phyloP scores from a whole-genome alignment of 2,113 vertebrate genomes.

The Rhizomys pruinosus region DNA sequence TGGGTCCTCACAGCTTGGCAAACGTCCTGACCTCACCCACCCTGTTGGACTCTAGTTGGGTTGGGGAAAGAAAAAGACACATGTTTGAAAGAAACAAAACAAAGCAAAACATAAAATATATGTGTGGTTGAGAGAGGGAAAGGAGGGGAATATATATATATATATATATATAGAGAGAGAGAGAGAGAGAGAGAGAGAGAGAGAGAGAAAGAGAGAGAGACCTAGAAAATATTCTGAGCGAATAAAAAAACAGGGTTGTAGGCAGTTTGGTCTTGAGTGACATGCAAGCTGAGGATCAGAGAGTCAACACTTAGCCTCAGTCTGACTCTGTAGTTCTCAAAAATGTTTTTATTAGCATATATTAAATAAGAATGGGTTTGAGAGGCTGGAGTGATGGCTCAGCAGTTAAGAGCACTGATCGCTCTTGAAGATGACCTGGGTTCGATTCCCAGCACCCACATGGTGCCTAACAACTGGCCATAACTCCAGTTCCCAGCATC shows the following conservation, averaged over 20 bases:
- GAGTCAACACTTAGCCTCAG: neutral
- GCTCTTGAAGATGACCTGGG: no score
- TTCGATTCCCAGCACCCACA: no score
- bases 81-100: neutral
- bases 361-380: no score
- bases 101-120: neutral
- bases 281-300: neutral
- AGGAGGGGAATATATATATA: no score
- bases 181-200: no score
- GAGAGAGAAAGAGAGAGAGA: neutral
- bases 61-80: neutral
- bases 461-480: no score
- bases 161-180: no score
- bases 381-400: no score
- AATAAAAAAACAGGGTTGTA: no score
- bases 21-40: neutral
- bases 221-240: conserved; percentile 16
- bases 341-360: neutral
- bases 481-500: no score
- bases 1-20: neutral
- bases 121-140: neutral
- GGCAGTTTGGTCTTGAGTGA: no score
- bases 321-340: neutral
- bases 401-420: no score
- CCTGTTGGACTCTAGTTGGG: neutral